These are phyloP conservation scores for Oscheius myriophilus DNA, from an alignment of 2,888 invertebrate species.

Conservation along the genomic window DNA sequence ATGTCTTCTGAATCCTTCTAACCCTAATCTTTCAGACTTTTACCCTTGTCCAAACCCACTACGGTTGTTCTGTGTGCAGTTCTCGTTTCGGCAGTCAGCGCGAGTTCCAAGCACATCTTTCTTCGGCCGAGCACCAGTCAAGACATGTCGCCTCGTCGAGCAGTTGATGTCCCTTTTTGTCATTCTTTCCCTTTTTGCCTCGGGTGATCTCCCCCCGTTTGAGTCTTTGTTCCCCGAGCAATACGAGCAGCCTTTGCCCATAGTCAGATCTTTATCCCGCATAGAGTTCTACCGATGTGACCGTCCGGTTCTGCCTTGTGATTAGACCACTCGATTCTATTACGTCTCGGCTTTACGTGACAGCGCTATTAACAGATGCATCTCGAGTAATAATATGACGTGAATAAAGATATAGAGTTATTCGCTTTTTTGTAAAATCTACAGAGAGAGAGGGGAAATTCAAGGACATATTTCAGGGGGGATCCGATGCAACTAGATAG, in stretches of 20 bases:
- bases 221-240: conserved; percentile 19
- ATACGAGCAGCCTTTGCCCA: conserved; percentile 18
- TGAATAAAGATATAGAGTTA: conserved; percentile 5
- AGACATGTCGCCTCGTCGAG: conserved; percentile 2
- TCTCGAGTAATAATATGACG: conserved; percentile 14
- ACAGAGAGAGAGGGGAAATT: too few relatives aligned
- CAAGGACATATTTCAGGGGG: too few relatives aligned
- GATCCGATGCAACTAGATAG: too few relatives aligned
- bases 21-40: conserved; percentile 44
- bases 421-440: background rate
- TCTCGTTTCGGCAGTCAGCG: conserved; percentile 25
- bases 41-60: conserved; percentile 66
- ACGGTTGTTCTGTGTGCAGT: conserved; percentile 52
- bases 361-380: conserved; percentile 19
- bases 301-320: conserved; percentile 5
- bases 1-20: background rate
- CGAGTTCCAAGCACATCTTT: conserved; percentile 21
- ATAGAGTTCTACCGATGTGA: background rate
- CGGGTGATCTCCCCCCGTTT: conserved; percentile 1
- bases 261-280: conserved; percentile 11
- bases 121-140: conserved; percentile 24
- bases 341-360: conserved; percentile 6
- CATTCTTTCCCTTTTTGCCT: background rate
- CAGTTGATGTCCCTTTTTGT: conserved; percentile 20
- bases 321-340: conserved; percentile 5